Conservation (phyloP, 2,113 vertebrate species). For the Corythornis cristatus region DNA sequence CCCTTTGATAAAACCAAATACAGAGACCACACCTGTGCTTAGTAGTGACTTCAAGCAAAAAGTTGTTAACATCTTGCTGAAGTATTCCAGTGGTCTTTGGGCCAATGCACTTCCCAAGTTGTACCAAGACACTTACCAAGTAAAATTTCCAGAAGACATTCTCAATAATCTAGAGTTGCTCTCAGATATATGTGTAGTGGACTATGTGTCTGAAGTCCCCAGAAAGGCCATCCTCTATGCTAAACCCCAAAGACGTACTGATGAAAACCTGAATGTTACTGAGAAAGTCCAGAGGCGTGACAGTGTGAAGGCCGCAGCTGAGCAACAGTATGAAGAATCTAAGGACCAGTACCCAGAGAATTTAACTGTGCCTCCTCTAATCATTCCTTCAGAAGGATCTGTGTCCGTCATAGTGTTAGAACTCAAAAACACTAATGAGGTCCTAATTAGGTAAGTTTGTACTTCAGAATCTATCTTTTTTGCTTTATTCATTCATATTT, state of each 20-base stretch:
- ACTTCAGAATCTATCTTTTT: neutral
- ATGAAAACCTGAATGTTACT: constrained; percentile 71
- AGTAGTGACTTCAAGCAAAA: constrained; percentile 78
- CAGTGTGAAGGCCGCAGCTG: constrained; percentile 47
- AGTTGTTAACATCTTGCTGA: constrained; percentile 82
- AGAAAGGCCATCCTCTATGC: constrained; percentile 89
- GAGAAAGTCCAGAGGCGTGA: constrained; percentile 2
- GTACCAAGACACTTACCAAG: constrained; percentile 85
- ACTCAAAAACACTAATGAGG: constrained; percentile 80
- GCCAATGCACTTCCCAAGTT: constrained; percentile 87
- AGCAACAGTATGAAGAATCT: constrained; percentile 59
- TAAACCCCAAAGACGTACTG: constrained; percentile 55
- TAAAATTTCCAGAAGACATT: constrained; percentile 80
- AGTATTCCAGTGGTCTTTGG: constrained; percentile 89
- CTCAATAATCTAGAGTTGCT: constrained; percentile 83
- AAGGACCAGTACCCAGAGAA: constrained; percentile 39
- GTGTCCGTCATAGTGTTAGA: constrained; percentile 89
- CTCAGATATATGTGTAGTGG: constrained; percentile 83
- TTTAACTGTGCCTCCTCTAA: constrained; percentile 76
- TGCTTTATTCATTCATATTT: neutral
- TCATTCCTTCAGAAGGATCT: constrained; percentile 79
- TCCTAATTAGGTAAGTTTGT: constrained; percentile 84
- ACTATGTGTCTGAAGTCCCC: constrained; percentile 81
- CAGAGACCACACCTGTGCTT: neutral
- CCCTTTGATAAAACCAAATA: constrained; percentile 19